Evolutionary conservation across 2,797 vertebrate species (phyloP), one percentile per base, ranked within the genome.

Genomic region (Ptychobarbus kaznakovi): DNA sequence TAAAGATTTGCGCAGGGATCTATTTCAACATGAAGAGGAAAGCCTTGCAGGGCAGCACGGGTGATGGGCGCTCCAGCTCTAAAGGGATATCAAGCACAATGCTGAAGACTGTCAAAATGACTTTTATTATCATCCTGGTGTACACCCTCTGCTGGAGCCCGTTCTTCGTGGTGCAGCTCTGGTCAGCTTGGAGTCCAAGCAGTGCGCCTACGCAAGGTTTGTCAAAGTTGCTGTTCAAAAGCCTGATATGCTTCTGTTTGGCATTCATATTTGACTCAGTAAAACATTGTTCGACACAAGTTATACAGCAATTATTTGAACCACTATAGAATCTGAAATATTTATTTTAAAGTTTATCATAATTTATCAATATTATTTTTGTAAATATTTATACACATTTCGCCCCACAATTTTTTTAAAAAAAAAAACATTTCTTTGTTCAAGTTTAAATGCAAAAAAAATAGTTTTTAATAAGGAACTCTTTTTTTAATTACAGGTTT

Each of bases 31-130:
- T 96, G 63, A 96, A 95, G 90, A 92, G 90, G 10, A 94, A 91
- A 84, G 87, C 92, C 13, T 87, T 93, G 76, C 93, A 91, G 85
- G 85, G 91, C 7, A 66, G 80, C 58, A 53, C 68, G 6, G 81
- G 79, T 40, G 94, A 80, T 93, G 95, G 82, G 92, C 96, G 94
- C 94, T 90, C 75, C 61, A 93, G 83, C 91, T 88, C 76, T 81
- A 95, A 91, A 84, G 91, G 93, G 88, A 95, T 97, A 87, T 97
- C 97, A 8, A 94, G 94, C 0, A 96, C 96, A 15, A 87, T 96
- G 95, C 93, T 97, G 84, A 96, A 96, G 83, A 97, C 96, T 0
- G 95, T 97, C 86, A 97, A 96, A 90, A 97, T 97, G 96, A 98
- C 97, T 0, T 96, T 97, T 1, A 93, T 97, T 58, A 97, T 98